Conservation (phyloP, 1,140 invertebrate genomes). For the Rhagoletis pomonella region DNA sequence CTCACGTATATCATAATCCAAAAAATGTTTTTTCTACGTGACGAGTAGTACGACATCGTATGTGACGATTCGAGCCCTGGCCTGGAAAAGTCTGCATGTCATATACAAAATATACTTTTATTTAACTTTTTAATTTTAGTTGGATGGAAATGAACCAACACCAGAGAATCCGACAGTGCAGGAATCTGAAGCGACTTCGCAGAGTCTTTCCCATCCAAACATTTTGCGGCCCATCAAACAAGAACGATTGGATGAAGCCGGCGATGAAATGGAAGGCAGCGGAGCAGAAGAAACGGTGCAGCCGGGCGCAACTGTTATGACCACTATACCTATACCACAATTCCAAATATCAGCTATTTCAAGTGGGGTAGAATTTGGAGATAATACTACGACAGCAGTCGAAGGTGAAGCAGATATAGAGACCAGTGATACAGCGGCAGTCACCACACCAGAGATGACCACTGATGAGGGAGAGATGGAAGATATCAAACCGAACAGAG, state of each 20-base stretch:
- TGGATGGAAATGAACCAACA: slow-evolving; percentile 19
- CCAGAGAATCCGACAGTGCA: background rate
- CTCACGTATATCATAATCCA: too few relatives aligned
- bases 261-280: slow-evolving; percentile 17
- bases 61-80: too few relatives aligned
- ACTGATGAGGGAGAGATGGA: background rate
- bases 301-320: slow-evolving; percentile 63
- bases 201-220: background rate
- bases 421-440: background rate
- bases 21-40: too few relatives aligned
- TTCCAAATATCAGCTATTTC: slow-evolving; percentile 59
- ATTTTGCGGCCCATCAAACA: slow-evolving; percentile 61
- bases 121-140: background rate
- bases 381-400: background rate
- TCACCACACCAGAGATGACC: background rate
- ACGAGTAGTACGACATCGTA: too few relatives aligned
- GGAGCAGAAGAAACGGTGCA: slow-evolving; percentile 10
- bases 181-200: background rate
- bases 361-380: slow-evolving; percentile 55
- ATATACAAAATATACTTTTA: background rate
- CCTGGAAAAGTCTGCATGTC: too few relatives aligned
- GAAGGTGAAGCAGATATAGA: background rate
- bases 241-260: slow-evolving; percentile 60
- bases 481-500: slow-evolving; percentile 68
- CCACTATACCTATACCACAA: slow-evolving; percentile 68